These are phyloP conservation scores for Drosophila greeni DNA, from an alignment of 2,888 invertebrate species.

Conservation along the genomic window DNA sequence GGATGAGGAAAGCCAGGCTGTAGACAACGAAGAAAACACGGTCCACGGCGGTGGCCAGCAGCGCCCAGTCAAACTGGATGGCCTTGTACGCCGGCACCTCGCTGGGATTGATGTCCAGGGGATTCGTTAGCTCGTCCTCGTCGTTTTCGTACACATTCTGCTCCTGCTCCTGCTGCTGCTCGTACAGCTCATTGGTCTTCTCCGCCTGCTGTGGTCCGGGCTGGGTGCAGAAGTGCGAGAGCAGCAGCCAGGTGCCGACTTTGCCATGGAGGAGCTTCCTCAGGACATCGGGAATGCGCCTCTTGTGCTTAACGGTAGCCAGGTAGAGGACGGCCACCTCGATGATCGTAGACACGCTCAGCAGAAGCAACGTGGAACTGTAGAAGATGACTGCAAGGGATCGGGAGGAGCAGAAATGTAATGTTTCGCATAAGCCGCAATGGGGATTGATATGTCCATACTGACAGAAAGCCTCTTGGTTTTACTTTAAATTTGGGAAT, in stretches of 20 bases:
- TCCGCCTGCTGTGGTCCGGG: conserved; percentile 27
- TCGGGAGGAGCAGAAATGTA: neutral
- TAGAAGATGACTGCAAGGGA: conserved; percentile 80
- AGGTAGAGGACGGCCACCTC: conserved; percentile 81
- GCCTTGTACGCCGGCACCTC: conserved; percentile 63
- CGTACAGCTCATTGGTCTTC: conserved; percentile 67
- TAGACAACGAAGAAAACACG: conserved; percentile 82
- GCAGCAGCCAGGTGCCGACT: conserved; percentile 64
- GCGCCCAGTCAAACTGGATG: conserved; percentile 83
- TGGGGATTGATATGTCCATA: neutral
- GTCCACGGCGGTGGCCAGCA: conserved; percentile 83
- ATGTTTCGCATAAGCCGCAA: neutral
- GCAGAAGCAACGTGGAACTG: conserved; percentile 80
- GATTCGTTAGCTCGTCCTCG: conserved; percentile 46
- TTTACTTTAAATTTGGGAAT: no score
- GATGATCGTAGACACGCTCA: conserved; percentile 80
- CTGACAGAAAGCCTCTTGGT: no score
- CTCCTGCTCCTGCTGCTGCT: conserved; percentile 55
- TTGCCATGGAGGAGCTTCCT: conserved; percentile 74
- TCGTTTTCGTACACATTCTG: conserved; percentile 59
- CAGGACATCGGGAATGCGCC: conserved; percentile 79
- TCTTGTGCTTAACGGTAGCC: conserved; percentile 78
- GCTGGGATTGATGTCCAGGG: conserved; percentile 56
- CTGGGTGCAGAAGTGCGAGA: conserved; percentile 73
- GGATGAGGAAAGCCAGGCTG: conserved; percentile 80